Evolutionary conservation across 2,113 vertebrate genomes (phyloP).

Genomic region (Mustela nigripes): DNA sequence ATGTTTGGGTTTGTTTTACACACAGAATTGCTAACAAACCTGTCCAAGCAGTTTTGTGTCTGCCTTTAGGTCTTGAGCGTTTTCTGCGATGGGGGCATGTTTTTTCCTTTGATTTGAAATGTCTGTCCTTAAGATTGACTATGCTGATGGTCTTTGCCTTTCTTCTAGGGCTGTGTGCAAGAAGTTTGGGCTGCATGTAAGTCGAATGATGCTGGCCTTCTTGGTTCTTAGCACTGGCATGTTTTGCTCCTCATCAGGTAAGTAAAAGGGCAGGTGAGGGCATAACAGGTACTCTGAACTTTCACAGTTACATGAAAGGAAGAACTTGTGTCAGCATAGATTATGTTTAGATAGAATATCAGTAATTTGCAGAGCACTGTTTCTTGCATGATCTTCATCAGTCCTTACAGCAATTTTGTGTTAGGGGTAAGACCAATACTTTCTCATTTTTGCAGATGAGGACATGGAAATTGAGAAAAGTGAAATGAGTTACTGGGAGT

Average conservation of each 20-base stretch:
- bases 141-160: slow-evolving; percentile 60
- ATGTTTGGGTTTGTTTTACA: neutral
- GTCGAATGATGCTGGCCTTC: slow-evolving; percentile 97
- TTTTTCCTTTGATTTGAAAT: slow-evolving; percentile 48
- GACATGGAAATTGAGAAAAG: slow-evolving; percentile 3
- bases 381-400: neutral
- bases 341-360: neutral
- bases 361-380: neutral
- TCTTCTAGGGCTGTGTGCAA: slow-evolving; percentile 96
- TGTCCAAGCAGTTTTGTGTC: neutral
- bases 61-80: neutral
- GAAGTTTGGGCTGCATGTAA: slow-evolving; percentile 98
- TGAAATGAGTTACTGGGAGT: neutral
- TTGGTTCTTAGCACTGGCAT: slow-evolving; percentile 97
- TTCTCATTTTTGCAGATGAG: slow-evolving; percentile 14
- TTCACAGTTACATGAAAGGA: neutral
- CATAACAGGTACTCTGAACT: neutral
- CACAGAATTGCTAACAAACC: neutral
- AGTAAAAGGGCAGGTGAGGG: slow-evolving; percentile 50
- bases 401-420: neutral
- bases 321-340: neutral
- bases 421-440: neutral
- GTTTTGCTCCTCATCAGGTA: slow-evolving; percentile 98
- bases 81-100: neutral
- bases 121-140: neutral